These are phyloP conservation scores for Notospermus geniculatus DNA, from an alignment of 1,140 invertebrate genomes.

Conservation along the genomic window DNA sequence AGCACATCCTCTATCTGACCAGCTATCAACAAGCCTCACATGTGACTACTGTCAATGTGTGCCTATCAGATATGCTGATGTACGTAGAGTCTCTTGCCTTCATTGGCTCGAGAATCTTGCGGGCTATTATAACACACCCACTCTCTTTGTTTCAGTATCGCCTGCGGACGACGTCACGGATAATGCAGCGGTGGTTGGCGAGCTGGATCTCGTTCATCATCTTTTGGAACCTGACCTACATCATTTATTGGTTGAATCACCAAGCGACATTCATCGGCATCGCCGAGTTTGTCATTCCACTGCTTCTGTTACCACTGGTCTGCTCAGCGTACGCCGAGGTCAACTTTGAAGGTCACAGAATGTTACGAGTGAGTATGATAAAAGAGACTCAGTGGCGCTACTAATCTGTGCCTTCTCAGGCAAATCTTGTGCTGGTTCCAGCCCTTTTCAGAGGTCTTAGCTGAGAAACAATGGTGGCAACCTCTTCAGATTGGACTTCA, in stretches of 20 bases:
- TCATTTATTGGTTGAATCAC: conserved; percentile 47
- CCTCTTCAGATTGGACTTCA: too few species aligned
- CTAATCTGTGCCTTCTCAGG: too few species aligned
- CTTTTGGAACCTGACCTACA: conserved; percentile 46
- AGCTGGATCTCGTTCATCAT: conserved; percentile 49
- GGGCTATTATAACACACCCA: too few species aligned
- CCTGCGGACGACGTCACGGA: conserved; percentile 43
- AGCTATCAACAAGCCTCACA: too few species aligned
- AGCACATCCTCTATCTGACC: too few species aligned
- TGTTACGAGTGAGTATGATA: conserved; percentile 38
- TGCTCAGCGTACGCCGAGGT: conserved; percentile 54
- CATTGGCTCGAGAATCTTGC: too few species aligned
- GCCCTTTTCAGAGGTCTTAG: too few species aligned
- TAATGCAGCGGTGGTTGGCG: conserved; percentile 54
- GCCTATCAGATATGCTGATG: too few species aligned
- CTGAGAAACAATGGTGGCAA: too few species aligned
- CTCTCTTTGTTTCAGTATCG: conserved; percentile 35
- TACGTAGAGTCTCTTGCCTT: too few species aligned
- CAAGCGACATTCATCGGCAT: conserved; percentile 42
- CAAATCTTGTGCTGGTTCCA: too few species aligned
- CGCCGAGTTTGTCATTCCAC: conserved; percentile 47
- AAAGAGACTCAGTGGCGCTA: neutral
- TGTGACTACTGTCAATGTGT: too few species aligned
- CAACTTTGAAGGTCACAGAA: conserved; percentile 52
- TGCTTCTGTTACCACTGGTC: conserved; percentile 46